phyloP scores from a whole-genome alignment of 2,888 invertebrate genomes.

The Idaea aversata region DNA sequence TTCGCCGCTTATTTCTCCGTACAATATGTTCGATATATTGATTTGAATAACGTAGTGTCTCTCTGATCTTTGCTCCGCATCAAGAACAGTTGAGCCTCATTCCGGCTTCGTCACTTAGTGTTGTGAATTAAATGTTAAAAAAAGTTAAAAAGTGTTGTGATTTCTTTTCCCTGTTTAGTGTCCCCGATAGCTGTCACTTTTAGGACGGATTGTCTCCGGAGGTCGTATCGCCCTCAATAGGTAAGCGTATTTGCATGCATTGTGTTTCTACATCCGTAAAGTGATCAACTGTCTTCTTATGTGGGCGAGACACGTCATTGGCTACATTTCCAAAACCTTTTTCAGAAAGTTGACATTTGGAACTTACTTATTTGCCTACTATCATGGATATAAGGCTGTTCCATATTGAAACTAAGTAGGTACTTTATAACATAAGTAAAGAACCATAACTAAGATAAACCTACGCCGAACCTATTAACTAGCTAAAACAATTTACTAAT shows the following conservation, averaged over 20 bases:
- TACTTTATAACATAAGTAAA: neutral
- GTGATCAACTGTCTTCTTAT: conserved; percentile 42
- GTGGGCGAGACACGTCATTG: conserved; percentile 75
- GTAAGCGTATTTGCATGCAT: conserved; percentile 71
- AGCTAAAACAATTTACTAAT: neutral
- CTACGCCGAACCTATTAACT: neutral
- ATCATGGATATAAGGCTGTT: neutral
- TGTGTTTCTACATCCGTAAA: conserved; percentile 55
- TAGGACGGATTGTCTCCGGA: conserved; percentile 62
- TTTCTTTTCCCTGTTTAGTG: conserved; percentile 68
- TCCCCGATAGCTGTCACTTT: conserved; percentile 62
- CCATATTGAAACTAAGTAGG: neutral
- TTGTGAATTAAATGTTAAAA: conserved; percentile 59
- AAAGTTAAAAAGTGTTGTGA: conserved; percentile 74
- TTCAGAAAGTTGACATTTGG: conserved; percentile 32
- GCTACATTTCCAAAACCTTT: conserved; percentile 51
- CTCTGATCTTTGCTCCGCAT: conserved; percentile 65
- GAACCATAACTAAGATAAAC: neutral
- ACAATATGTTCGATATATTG: conserved; percentile 57
- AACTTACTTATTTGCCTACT: neutral
- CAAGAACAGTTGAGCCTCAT: conserved; percentile 71
- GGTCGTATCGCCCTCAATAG: conserved; percentile 63
- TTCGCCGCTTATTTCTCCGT: conserved; percentile 62
- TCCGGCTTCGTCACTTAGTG: conserved; percentile 46
- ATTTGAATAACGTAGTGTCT: conserved; percentile 55